Base-by-base conservation (phyloP, 2,888 invertebrate genomes). In the Thyatira batis region DNA sequence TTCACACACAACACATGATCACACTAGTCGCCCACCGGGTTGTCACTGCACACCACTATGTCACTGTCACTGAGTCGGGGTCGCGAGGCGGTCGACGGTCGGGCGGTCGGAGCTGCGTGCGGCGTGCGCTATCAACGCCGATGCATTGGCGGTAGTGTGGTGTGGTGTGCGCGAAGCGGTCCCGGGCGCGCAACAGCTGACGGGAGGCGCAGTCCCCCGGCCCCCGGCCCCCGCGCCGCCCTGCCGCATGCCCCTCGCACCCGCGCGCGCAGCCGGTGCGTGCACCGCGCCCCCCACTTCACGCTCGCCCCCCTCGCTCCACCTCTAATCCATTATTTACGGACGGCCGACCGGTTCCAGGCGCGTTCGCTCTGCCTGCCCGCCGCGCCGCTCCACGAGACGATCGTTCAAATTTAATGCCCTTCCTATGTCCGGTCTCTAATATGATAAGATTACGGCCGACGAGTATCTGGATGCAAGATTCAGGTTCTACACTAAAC, bases 321-420 rank as follows among this genome's bases (percentile, higher is more conserved):
- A 79, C 87, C 89, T 89, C 91, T 89, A 92, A 89, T 90, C 89
- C 89, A 90, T 90, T 92, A 89, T 90, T 91, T 88, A 89, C 89
- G 88, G 88, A 86, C 88, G 84, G 85, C 82, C 88, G 87, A 91
- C 92, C 89, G 89, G 92, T 90, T 92, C 87, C 87, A 85, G 88
- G 87, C 89, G 87, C 85, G 89, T 85, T 87, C 82, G 86, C 79
- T 85, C 84, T 82, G 82, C 81, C 82, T 77, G 82, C 79, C 81
- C n/a, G n/a, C n/a, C n/a, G n/a, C n/a, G 11, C 28, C 13, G 84
- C 81, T 80, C 77, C 82, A 82, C 85, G 82, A n/a, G n/a, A 82
- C 85, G 85, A 87, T 85, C 88, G 87, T 87, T 88, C 89, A 87
- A 89, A 89, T 85, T 86, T 89, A 89, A 89, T 89, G 88, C 87